Percentiles rank a stretch among this genome's conserved stretches.
These are phyloP conservation scores for Drosophila nigromelanica DNA, from an alignment of 1,140 invertebrate genomes.

Conservation along the genomic window DNA sequence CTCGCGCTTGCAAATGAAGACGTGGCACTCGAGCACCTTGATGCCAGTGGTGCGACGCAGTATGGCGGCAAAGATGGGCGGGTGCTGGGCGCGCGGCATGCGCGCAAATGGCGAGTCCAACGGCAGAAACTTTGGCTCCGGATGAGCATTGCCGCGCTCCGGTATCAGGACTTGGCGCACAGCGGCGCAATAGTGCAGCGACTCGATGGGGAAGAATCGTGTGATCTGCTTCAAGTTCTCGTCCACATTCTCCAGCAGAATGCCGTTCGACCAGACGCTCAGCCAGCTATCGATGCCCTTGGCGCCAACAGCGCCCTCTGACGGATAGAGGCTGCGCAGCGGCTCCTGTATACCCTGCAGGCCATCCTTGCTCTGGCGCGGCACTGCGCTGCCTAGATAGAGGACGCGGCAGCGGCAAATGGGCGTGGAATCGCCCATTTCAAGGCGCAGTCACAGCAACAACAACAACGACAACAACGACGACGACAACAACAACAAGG, in stretches of 20 bases:
- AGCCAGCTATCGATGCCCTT: slow-evolving; percentile 98
- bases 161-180: slow-evolving; percentile 92
- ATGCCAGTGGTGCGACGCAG: slow-evolving; percentile 97
- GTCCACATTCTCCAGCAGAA: slow-evolving; percentile 98
- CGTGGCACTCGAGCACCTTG: slow-evolving; percentile 99
- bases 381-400: slow-evolving; percentile 98
- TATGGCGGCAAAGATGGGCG: slow-evolving; percentile 98
- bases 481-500: slow-evolving; percentile 14
- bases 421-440: slow-evolving; percentile 90
- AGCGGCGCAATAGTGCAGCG: slow-evolving; percentile 98
- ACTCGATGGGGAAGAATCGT: slow-evolving; percentile 98
- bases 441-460: slow-evolving; percentile 4
- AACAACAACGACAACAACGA: slow-evolving; percentile 6
- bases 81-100: slow-evolving; percentile 94
- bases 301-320: slow-evolving; percentile 90
- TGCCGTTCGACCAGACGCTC: slow-evolving; percentile 98
- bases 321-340: slow-evolving; percentile 96
- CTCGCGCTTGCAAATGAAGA: slow-evolving; percentile 98
- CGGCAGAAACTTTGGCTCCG: slow-evolving; percentile 94
- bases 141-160: slow-evolving; percentile 84
- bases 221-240: slow-evolving; percentile 97
- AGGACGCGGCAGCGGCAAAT: slow-evolving; percentile 98
- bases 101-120: slow-evolving; percentile 97
- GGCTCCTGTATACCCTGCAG: slow-evolving; percentile 99
- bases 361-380: slow-evolving; percentile 98